Evolutionary conservation across 2,797 vertebrate genomes (phyloP).

Genomic region (Valencia hispanica): DNA sequence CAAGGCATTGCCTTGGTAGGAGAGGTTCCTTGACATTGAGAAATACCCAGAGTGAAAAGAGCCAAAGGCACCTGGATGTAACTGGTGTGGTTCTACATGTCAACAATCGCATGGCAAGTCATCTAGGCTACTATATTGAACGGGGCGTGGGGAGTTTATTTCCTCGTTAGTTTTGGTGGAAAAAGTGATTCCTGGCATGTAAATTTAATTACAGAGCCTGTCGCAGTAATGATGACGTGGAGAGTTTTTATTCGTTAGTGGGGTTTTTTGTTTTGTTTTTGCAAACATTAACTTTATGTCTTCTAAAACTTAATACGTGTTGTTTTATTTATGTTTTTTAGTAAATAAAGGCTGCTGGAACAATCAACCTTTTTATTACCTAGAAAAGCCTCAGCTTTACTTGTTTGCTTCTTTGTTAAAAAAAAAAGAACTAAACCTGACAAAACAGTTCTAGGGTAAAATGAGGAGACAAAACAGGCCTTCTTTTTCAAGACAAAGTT

Average conservation of each 20-base stretch:
- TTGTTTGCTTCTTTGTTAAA: not conserved
- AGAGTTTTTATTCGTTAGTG: not conserved
- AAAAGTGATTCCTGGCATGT: too few species aligned
- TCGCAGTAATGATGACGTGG: too few species aligned
- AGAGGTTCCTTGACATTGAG: too few species aligned
- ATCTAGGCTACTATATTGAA: too few species aligned
- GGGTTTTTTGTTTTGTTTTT: not conserved
- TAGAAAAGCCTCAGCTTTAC: not conserved
- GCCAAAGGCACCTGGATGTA: too few species aligned
- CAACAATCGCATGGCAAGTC: too few species aligned
- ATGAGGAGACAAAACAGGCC: not conserved
- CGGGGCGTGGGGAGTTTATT: too few species aligned
- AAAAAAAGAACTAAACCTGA: not conserved
- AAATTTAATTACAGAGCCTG: too few species aligned
- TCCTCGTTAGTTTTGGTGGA: too few species aligned
- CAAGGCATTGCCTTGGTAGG: too few species aligned
- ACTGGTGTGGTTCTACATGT: too few species aligned
- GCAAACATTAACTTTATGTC: not conserved
- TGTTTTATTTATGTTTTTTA: not conserved
- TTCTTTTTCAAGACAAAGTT: not conserved
- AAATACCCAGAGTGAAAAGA: too few species aligned
- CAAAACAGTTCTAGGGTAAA: not conserved
- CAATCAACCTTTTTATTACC: not conserved
- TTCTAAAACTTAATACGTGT: not conserved
- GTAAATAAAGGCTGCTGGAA: not conserved